Percentiles rank a stretch among this genome's conserved stretches.
Conservation (phyloP, 2,113 vertebrate species). For the Microtus richardsoni region DNA sequence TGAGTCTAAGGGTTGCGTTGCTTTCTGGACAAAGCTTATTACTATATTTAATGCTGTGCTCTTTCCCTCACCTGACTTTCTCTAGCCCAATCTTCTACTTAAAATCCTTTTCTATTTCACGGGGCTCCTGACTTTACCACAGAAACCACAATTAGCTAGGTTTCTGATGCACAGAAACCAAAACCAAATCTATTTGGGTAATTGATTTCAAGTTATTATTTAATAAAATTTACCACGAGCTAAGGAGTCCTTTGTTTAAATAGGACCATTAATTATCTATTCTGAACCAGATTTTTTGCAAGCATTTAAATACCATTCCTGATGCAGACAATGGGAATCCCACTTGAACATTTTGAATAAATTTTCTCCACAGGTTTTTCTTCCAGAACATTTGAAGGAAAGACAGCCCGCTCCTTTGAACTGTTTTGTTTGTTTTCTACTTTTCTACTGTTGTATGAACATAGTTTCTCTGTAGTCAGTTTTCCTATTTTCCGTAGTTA, state of each 20-base stretch:
- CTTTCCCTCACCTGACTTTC: neutral
- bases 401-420: neutral
- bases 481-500: neutral
- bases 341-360: conserved; percentile 3
- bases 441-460: neutral
- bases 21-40: neutral
- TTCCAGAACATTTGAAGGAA: neutral
- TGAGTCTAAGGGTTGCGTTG: neutral
- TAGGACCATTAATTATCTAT: conserved; percentile 63
- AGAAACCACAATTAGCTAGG: conserved; percentile 49
- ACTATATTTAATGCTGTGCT: neutral
- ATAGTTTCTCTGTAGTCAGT: neutral
- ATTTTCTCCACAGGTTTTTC: neutral
- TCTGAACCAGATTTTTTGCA: neutral
- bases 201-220: conserved; percentile 77
- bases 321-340: neutral
- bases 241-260: conserved; percentile 67
- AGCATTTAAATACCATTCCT: neutral
- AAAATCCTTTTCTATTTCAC: neutral
- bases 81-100: neutral
- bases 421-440: neutral
- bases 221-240: conserved; percentile 62
- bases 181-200: conserved; percentile 64
- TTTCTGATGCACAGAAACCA: conserved; percentile 63
- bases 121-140: neutral